A percentile compares a stretch with the other conserved stretches of the same genome.
These are phyloP conservation scores for Plecotus auritus DNA, from an alignment of 2,113 vertebrate genomes.

Conservation along the genomic window DNA sequence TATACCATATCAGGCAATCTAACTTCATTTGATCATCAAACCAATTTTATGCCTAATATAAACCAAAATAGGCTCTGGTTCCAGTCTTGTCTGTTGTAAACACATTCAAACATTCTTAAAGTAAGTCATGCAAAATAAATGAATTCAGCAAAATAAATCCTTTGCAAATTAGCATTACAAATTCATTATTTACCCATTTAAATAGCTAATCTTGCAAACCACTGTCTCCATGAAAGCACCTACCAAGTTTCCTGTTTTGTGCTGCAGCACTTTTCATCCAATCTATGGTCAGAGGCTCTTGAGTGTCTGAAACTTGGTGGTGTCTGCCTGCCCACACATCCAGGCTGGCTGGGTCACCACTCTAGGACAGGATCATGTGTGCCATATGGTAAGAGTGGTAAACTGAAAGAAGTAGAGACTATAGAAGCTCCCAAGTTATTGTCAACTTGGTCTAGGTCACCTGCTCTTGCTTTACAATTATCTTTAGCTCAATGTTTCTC, in stretches of 20 bases:
- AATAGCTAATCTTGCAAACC: background rate
- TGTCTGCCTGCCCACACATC: background rate
- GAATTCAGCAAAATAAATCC: conserved; percentile 24
- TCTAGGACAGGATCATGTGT: background rate
- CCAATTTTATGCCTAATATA: conserved; percentile 37
- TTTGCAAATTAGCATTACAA: conserved; percentile 40
- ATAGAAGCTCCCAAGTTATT: background rate
- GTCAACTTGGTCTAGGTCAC: background rate
- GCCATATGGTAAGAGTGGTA: background rate
- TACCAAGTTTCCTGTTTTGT: background rate
- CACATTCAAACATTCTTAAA: conserved; percentile 19
- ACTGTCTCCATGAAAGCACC: background rate
- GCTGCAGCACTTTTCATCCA: background rate
- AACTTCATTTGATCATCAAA: conserved; percentile 21
- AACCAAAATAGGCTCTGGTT: conserved; percentile 26
- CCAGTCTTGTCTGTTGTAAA: conserved; percentile 17
- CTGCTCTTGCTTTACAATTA: background rate
- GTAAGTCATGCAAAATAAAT: conserved; percentile 47
- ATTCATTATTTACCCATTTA: conserved; percentile 14
- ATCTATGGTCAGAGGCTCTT: background rate
- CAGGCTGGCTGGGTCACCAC: background rate
- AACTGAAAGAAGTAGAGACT: background rate
- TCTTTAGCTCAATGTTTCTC: background rate
- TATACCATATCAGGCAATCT: background rate
- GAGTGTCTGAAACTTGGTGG: background rate